Evolutionary conservation across 2,888 invertebrate genomes (phyloP).

Genomic region (Ormyrus pomaceus): DNA sequence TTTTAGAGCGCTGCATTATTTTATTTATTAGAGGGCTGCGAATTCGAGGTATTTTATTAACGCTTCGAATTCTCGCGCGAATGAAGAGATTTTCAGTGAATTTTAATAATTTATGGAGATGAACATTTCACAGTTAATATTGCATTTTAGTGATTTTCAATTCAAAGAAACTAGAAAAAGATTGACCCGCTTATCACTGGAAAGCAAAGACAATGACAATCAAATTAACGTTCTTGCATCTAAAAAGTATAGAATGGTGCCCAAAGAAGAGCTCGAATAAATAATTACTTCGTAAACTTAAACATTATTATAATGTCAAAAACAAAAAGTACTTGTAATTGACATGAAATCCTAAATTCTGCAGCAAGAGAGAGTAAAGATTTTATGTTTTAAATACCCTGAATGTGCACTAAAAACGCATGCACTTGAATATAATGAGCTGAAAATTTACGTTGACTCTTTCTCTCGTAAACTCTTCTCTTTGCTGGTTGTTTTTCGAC

Average conservation of each 20-base stretch:
- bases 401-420: constrained; percentile 12
- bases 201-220: constrained; percentile 20
- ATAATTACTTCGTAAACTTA: constrained; percentile 39
- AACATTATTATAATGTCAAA: constrained; percentile 1
- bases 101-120: no score
- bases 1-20: no score
- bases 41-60: no score
- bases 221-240: no score
- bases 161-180: no score
- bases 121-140: no score
- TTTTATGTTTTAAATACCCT: constrained; percentile 17
- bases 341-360: constrained; percentile 24
- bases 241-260: no score
- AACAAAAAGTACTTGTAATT: constrained; percentile 30
- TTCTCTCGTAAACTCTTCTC: constrained; percentile 9
- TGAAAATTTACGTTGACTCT: constrained; percentile 25
- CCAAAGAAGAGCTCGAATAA: background rate
- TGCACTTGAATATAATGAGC: background rate
- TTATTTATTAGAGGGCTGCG: no score
- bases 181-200: background rate
- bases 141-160: no score
- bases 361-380: background rate
- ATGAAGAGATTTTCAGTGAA: no score
- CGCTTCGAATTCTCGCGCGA: no score
- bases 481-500: background rate